These are phyloP conservation scores for Dorcus parallelipipedus DNA, from an alignment of 2,888 invertebrate species.

Conservation along the genomic window DNA sequence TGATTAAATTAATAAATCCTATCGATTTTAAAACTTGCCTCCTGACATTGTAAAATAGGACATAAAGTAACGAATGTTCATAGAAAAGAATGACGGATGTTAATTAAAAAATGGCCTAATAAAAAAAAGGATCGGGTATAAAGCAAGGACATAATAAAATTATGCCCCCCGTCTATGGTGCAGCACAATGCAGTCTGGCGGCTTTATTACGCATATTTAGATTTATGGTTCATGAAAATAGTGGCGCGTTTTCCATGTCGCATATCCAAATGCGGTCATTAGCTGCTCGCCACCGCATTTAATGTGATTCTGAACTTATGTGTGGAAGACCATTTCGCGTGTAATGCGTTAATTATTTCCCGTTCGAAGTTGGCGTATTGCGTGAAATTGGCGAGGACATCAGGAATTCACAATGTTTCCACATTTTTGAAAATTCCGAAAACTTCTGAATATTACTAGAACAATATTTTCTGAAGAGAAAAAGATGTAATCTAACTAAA, in stretches of 20 bases:
- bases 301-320: constrained; percentile 5
- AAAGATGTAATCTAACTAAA: too few relatives aligned
- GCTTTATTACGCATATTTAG: constrained; percentile 25
- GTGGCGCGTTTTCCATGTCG: constrained; percentile 20
- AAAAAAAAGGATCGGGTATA: neutral
- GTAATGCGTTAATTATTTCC: neutral
- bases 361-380: neutral
- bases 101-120: constrained; percentile 1
- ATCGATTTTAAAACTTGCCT: neutral
- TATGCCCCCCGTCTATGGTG: constrained; percentile 7
- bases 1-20: constrained; percentile 1
- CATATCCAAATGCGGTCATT: constrained; percentile 21
- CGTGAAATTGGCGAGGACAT: neutral
- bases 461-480: too few relatives aligned
- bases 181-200: constrained; percentile 18
- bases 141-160: constrained; percentile 6
- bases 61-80: too few relatives aligned
- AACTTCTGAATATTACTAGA: too few relatives aligned
- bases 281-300: constrained; percentile 16
- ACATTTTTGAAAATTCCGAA: too few relatives aligned
- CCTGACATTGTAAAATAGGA: neutral
- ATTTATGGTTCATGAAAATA: constrained; percentile 25
- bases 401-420: too few relatives aligned
- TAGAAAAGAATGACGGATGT: neutral
- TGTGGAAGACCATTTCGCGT: neutral